Conservation (phyloP, 2,888 invertebrate species). For the Pterostichus niger region DNA sequence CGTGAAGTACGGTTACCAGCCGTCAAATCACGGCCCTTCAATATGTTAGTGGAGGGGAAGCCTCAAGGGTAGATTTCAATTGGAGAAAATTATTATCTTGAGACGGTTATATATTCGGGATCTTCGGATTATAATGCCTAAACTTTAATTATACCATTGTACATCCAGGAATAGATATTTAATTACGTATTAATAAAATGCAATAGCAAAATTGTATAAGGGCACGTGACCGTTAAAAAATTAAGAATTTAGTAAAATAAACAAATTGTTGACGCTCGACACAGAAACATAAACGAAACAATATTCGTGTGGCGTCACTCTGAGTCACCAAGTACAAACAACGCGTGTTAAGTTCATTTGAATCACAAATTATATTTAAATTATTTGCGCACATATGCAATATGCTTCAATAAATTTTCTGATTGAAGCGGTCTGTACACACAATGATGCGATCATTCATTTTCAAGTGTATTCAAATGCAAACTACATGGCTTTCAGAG, state of each 20-base stretch:
- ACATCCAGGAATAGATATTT: too few species aligned
- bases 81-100: too few species aligned
- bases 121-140: too few species aligned
- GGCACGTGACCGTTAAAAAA: not conserved
- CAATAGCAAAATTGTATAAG: not conserved
- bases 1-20: too few species aligned
- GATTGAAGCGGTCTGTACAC: slow-evolving; percentile 8
- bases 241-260: not conserved
- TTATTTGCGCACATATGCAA: slow-evolving; percentile 37
- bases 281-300: slow-evolving; percentile 7
- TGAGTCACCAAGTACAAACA: slow-evolving; percentile 17
- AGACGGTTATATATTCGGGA: too few species aligned
- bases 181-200: too few species aligned
- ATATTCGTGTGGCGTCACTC: slow-evolving; percentile 13
- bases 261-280: not conserved
- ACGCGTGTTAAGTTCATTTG: slow-evolving; percentile 35
- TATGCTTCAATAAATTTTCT: slow-evolving; percentile 33
- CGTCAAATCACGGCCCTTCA: too few species aligned
- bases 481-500: too few species aligned
- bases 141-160: too few species aligned
- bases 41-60: too few species aligned
- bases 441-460: slow-evolving; percentile 1
- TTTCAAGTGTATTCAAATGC: slow-evolving; percentile 14
- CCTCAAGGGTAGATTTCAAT: too few species aligned
- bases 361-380: slow-evolving; percentile 49